A percentile compares a stretch with the other conserved stretches of the same genome.
These are phyloP conservation scores for Zosterops hypoxanthus DNA, from an alignment of 2,113 vertebrate species.

Conservation along the genomic window DNA sequence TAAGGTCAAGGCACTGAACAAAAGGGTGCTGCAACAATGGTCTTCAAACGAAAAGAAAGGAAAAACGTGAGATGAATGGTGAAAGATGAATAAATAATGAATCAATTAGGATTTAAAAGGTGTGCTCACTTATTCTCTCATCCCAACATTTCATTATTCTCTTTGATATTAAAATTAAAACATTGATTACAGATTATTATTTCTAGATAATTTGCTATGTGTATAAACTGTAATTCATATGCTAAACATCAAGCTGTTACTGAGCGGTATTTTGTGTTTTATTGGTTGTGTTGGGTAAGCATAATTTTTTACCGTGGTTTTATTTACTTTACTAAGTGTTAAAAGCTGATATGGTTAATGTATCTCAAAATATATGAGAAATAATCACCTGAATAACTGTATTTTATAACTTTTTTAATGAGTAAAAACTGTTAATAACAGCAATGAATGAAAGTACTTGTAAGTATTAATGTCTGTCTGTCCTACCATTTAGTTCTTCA, in stretches of 20 bases:
- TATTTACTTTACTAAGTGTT: neutral
- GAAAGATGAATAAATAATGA: neutral
- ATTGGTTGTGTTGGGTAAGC: neutral
- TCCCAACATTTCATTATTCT: neutral
- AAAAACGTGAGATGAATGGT: neutral
- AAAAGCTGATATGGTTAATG: neutral
- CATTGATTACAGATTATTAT: constrained; percentile 7
- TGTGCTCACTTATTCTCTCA: neutral
- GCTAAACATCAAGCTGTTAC: neutral
- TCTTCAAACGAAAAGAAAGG: neutral
- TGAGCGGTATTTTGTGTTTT: neutral
- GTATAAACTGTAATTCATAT: neutral
- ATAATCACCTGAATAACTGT: neutral
- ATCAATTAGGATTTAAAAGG: neutral
- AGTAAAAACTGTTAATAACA: constrained; percentile 52
- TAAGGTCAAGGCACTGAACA: neutral
- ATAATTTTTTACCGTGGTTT: neutral
- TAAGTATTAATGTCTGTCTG: constrained; percentile 56
- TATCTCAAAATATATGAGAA: neutral
- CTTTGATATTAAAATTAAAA: neutral
- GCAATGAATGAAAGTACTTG: constrained; percentile 51
- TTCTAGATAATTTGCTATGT: neutral
- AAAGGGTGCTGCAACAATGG: neutral
- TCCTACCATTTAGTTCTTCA: constrained; percentile 54
- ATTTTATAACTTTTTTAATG: constrained; percentile 26